These are phyloP conservation scores for Desmophyllum pertusum DNA, from an alignment of 92 coral and sea anemone species.

Conservation along the genomic window DNA sequence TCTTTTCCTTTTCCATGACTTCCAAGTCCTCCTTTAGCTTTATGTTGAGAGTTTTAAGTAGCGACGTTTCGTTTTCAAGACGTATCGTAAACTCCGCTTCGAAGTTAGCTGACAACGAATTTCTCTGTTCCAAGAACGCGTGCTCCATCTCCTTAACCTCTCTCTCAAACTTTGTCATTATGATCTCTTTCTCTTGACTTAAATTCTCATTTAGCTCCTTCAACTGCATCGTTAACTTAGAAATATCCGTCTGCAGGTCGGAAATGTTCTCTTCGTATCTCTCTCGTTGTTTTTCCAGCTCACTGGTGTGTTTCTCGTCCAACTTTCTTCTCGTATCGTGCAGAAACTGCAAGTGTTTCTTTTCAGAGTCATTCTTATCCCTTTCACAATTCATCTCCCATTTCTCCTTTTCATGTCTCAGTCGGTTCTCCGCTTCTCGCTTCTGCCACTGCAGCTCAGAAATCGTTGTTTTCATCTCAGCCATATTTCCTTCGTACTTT, in stretches of 20 bases:
- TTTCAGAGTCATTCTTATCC: slow-evolving; percentile 86
- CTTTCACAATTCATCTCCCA: slow-evolving; percentile 84
- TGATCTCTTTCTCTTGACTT: slow-evolving; percentile 85
- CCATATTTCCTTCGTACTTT: slow-evolving; percentile 70
- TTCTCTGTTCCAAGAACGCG: slow-evolving; percentile 84
- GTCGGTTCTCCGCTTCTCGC: slow-evolving; percentile 81
- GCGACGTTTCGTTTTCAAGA: slow-evolving; percentile 87
- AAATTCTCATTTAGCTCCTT: slow-evolving; percentile 90
- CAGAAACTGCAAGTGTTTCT: slow-evolving; percentile 63
- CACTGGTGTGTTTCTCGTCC: slow-evolving; percentile 69
- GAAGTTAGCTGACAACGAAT: slow-evolving; percentile 63
- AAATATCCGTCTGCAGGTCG: slow-evolving; percentile 81
- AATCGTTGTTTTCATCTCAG: slow-evolving; percentile 74
- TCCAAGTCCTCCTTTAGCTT: slow-evolving; percentile 91
- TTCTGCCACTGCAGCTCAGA: slow-evolving; percentile 95
- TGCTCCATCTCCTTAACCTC: slow-evolving; percentile 93
- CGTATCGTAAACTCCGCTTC: slow-evolving; percentile 87
- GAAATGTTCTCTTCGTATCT: slow-evolving; percentile 84
- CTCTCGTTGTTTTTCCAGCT: slow-evolving; percentile 76
- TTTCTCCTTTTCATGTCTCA: slow-evolving; percentile 85
- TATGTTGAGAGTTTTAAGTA: slow-evolving; percentile 72
- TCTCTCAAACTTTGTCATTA: slow-evolving; percentile 84
- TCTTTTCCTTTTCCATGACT: slow-evolving; percentile 80
- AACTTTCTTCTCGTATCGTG: slow-evolving; percentile 77
- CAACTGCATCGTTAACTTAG: slow-evolving; percentile 85